Evolutionary conservation across 2,888 invertebrate species (phyloP), one percentile per base, ranked within the genome.

Genomic region (Hemaris fuciformis): DNA sequence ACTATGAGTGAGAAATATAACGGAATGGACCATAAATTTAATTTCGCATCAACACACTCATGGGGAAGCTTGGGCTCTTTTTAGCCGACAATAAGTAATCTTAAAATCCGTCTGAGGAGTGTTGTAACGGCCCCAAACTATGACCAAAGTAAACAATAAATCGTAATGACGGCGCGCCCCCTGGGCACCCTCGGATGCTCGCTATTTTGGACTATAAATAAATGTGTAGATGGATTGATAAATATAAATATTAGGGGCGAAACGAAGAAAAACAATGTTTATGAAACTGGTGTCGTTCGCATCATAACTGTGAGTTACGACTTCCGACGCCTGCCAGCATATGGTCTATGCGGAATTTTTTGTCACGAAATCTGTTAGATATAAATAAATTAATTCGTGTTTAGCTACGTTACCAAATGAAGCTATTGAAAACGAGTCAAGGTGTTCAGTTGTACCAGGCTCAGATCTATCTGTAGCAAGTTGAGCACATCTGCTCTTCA

Each of bases 181-280:
- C 75, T 76, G 87, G 87, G 88, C 87, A 87, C 91, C 91, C 91
- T 89, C 84, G 82, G 87, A 87, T 85, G 87, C 86, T 87, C 86
- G 89, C 91, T 89, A 90, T 91, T 91, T 87, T 86, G 80, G 81
- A 88, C 91, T 91, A 91, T 90, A 92, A 90, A 91, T 91, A 91
- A 91, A 91, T 91, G 90, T 89, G 90, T 91, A 92, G 91, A 92
- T 91, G 90, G 88, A 91, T 91, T 92, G 91, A 92, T 92, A 91
- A 92, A 92, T 91, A 92, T 91, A 92, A 92, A 92, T 91, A 92
- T 91, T 89, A 87, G 91, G 91, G 91, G 89, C 90, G 90, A 91
- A 91, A 91, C 81, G 86, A 89, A 91, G 91, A 91, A 91, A 91
- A 92, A 92, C 92, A 91, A 90, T 91, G 92, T 92, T 92, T 92